phyloP scores from a whole-genome alignment of 2,888 invertebrate genomes.

The Hypomecis punctinalis region DNA sequence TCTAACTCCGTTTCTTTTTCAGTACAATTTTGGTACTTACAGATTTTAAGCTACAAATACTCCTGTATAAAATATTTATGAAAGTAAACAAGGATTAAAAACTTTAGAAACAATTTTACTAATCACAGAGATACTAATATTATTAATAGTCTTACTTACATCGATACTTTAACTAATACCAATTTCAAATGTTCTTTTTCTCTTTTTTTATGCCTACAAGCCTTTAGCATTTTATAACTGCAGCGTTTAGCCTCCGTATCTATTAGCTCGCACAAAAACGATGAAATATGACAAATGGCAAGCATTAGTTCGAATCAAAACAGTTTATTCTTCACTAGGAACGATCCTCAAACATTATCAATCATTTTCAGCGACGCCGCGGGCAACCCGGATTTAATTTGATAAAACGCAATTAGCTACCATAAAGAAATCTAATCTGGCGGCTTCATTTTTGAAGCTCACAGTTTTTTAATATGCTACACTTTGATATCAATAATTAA shows the following conservation, averaged over 20 bases:
- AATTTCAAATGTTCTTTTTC: no score
- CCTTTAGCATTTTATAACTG: no score
- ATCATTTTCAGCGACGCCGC: conserved; percentile 65
- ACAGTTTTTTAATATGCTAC: conserved; percentile 66
- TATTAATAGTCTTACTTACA: no score
- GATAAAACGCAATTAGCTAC: conserved; percentile 85
- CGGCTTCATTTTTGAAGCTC: conserved; percentile 73
- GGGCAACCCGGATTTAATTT: conserved; percentile 79
- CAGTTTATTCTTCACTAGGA: conserved; percentile 82
- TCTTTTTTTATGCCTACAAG: no score
- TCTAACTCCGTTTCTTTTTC: no score
- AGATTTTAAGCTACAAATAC: no score
- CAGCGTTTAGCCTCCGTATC: neutral
- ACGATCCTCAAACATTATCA: conserved; percentile 80
- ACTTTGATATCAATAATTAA: conserved; percentile 61
- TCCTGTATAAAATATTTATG: no score
- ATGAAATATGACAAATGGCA: conserved; percentile 63
- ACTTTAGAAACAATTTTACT: no score
- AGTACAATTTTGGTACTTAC: no score
- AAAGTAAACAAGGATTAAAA: no score
- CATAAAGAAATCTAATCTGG: conserved; percentile 83
- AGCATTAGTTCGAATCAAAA: conserved; percentile 78
- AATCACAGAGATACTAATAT: no score
- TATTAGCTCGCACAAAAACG: neutral
- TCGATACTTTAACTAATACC: no score